Conservation (phyloP, 2,113 vertebrate genomes). For the Triplophysa tibetana region DNA sequence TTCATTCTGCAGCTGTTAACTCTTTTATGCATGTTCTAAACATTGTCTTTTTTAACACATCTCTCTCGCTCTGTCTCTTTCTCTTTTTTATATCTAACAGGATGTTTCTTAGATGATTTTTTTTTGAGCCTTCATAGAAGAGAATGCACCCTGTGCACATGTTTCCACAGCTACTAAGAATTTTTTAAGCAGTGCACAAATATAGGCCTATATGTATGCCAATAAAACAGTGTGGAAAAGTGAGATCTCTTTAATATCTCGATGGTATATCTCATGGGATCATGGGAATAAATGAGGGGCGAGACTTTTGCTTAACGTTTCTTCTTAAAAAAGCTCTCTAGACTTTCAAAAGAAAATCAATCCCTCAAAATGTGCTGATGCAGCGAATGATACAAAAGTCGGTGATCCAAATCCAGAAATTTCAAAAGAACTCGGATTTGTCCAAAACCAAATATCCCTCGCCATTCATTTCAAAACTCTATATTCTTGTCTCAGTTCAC, state of each 20-base stretch:
- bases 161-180: conserved; percentile 5
- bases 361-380: no score
- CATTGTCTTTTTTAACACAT: conserved; percentile 29
- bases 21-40: conserved; percentile 43
- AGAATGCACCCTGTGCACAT: not conserved
- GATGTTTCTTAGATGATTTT: conserved; percentile 15
- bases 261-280: not conserved
- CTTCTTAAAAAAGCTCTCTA: no score
- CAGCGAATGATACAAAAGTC: no score
- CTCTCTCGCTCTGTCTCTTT: conserved; percentile 9
- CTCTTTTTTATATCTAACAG: conserved; percentile 31
- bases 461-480: no score
- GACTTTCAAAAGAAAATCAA: no score
- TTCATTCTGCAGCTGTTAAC: conserved; percentile 68
- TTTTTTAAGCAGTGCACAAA: not conserved
- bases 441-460: no score
- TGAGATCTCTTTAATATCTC: not conserved
- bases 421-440: no score
- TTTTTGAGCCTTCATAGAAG: conserved; percentile 21
- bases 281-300: not conserved
- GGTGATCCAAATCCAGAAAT: no score
- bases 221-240: not conserved
- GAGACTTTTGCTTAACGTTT: no score
- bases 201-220: not conserved
- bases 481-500: no score